Base-by-base conservation (phyloP, 2,797 vertebrate genomes). In the Poeciliopsis turneri region DNA sequence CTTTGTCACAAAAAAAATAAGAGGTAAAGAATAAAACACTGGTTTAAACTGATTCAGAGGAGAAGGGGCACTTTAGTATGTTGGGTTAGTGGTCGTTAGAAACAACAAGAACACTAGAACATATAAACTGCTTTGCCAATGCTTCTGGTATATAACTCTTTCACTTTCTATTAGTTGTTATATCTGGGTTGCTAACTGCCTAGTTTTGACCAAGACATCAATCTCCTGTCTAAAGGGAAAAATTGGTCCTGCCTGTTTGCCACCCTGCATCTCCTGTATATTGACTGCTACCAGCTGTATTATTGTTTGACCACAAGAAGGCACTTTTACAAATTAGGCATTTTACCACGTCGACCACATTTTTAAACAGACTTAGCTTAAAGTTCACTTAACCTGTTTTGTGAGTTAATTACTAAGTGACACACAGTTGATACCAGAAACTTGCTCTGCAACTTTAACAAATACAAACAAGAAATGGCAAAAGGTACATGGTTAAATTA, bases 121-220 rank as follows among this genome's bases (percentile, higher is more conserved):
- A 96, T 96, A 84, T 94, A 41, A 11, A 96, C 91, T 94, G 95
- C 95, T 97, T 97, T 96, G 96, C 96, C 88, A 91, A 55, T 75
- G 87, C 81, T 80, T 90, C 84, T 82, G 81, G 66, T 83, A 84
- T 84, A 82, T 87, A 84, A 76, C 79, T 86, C 82, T 79, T 76
- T 88, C 80, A 78, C 73, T 90, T 61, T 28, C 88, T 81, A 70
- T 12, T 72, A 25, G 69, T 87, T 79, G 72, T 77, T 86, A 81
- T 77, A 13, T 13, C 53, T 57, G 28, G 15, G 10, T 45, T 28
- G 7, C 68, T 15, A 68, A 68, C 13, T 28, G 25, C n/a, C 6
- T 28, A 28, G 68, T 45, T 70, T 70, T 70, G 45, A 3, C 28
- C 41, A 70, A 3, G 25, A 45, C 41, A 70, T 28, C 12, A 45